A percentile compares a stretch with the other conserved stretches of the same genome.
phyloP scores from a whole-genome alignment of 2,888 invertebrate species.

The Octodonta nipae region DNA sequence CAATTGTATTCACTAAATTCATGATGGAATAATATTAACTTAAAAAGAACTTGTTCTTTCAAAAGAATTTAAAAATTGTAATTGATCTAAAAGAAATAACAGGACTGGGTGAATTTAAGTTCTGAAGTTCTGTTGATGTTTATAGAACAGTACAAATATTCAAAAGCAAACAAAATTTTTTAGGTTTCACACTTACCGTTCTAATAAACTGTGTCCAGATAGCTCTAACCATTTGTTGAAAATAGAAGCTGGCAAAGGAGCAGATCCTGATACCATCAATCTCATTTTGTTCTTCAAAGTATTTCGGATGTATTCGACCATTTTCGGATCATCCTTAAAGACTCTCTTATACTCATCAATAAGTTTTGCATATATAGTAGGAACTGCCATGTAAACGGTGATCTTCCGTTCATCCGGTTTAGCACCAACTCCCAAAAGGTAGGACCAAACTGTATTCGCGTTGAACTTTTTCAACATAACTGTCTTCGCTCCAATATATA shows the following conservation, averaged over 20 bases:
- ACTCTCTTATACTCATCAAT: constrained; percentile 59
- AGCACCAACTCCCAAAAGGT: constrained; percentile 54
- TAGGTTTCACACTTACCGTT: too few species aligned
- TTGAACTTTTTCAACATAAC: constrained; percentile 56
- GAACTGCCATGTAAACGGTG: constrained; percentile 79
- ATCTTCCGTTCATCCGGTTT: constrained; percentile 46
- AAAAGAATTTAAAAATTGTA: too few species aligned
- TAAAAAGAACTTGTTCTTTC: too few species aligned
- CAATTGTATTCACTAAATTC: too few species aligned
- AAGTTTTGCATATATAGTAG: constrained; percentile 72
- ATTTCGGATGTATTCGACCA: constrained; percentile 46
- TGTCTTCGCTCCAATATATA: constrained; percentile 65
- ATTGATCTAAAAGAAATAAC: too few species aligned
- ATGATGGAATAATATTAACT: too few species aligned
- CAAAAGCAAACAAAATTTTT: too few species aligned
- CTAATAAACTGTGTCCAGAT: constrained; percentile 52
- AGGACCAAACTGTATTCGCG: constrained; percentile 55
- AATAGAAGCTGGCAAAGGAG: constrained; percentile 61
- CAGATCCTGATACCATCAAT: constrained; percentile 58
- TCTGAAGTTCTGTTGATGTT: too few species aligned
- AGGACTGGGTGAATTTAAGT: too few species aligned
- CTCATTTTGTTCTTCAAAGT: constrained; percentile 37
- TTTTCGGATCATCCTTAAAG: constrained; percentile 42
- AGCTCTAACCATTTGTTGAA: constrained; percentile 66
- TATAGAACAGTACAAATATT: too few species aligned